These are phyloP conservation scores for Coenobita brevimanus DNA, from an alignment of 1,140 invertebrate species.

Conservation along the genomic window DNA sequence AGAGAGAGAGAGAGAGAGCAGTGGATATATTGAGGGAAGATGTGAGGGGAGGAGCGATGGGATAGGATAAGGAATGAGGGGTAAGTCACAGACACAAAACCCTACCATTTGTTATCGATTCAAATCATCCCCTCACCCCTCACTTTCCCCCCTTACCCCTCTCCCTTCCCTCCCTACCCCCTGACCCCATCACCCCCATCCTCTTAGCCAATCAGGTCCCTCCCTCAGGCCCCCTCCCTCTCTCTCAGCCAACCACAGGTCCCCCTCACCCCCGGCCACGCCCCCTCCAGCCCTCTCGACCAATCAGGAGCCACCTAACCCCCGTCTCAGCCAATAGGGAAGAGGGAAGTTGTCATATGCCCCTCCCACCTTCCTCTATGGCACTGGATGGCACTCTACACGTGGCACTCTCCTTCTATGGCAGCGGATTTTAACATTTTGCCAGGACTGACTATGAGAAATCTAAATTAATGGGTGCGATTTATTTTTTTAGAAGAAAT, in stretches of 20 bases:
- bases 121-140: not conserved
- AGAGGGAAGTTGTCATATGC: no score
- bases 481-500: no score
- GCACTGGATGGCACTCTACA: no score
- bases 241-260: no score
- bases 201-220: no score
- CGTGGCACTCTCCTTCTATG: not conserved
- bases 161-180: not conserved
- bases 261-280: not conserved
- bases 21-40: not conserved
- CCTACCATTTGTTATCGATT: conserved; percentile 26
- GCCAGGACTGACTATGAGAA: no score
- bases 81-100: not conserved
- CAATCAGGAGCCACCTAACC: no score
- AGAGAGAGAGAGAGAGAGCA: not conserved
- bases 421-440: no score
- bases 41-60: not conserved
- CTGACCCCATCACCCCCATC: no score
- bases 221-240: no score
- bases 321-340: not conserved
- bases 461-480: no score
- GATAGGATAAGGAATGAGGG: not conserved
- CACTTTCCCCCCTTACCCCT: not conserved
- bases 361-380: no score
- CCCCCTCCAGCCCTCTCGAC: not conserved